These are phyloP conservation scores for Myrmophylax atrothorax DNA, from an alignment of 2,113 vertebrate species.

Conservation along the genomic window DNA sequence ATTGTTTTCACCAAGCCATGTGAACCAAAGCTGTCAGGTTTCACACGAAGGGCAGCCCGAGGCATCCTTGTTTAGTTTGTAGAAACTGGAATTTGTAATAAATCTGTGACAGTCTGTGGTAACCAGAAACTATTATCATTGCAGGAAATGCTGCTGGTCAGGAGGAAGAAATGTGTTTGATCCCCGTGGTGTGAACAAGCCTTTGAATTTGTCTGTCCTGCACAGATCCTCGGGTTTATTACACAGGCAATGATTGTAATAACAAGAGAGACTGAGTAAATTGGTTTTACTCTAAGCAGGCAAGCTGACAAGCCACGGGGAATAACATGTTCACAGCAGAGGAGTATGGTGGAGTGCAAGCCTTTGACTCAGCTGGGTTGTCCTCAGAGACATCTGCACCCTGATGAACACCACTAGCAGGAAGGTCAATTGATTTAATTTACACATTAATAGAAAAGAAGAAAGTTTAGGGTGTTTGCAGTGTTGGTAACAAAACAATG, in stretches of 20 bases:
- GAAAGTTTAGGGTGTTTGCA: neutral
- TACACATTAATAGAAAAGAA: neutral
- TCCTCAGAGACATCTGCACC: neutral
- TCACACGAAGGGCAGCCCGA: neutral
- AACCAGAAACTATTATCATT: slow-evolving; percentile 33
- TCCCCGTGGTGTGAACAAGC: neutral
- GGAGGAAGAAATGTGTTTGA: neutral
- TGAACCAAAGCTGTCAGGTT: slow-evolving; percentile 25
- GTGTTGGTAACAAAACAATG: neutral
- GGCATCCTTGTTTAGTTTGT: neutral
- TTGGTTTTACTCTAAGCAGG: neutral
- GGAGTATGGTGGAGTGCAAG: neutral
- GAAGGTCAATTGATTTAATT: neutral
- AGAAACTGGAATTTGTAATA: slow-evolving; percentile 31
- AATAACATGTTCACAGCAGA: neutral
- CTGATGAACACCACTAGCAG: neutral
- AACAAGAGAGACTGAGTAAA: neutral
- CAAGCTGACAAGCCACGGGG: neutral
- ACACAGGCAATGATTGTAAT: neutral
- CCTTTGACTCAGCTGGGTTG: neutral
- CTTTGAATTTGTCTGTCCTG: neutral
- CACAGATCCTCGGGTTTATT: neutral
- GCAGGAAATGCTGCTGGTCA: slow-evolving; percentile 28
- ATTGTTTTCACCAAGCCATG: neutral
- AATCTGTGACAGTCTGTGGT: neutral